A percentile compares a stretch with the other conserved stretches of the same genome.
phyloP scores from a whole-genome alignment of 2,888 invertebrate genomes.

The Blomia tropicalis region DNA sequence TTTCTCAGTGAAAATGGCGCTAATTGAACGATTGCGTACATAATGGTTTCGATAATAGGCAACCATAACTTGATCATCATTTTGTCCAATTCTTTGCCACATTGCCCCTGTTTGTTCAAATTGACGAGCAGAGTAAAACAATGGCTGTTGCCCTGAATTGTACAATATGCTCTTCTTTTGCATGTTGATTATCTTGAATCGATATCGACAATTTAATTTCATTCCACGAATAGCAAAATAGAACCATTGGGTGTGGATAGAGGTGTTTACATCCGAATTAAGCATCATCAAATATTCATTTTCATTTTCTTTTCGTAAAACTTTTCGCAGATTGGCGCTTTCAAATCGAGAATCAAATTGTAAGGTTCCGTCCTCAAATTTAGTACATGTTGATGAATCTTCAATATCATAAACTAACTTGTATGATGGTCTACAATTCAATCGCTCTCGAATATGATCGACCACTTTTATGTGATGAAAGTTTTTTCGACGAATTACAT shows the following conservation, averaged over 20 bases:
- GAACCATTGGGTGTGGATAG: slow-evolving; percentile 68
- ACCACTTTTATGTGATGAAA: slow-evolving; percentile 14
- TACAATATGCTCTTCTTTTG: slow-evolving; percentile 72
- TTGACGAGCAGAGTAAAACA: slow-evolving; percentile 63
- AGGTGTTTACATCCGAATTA: slow-evolving; percentile 64
- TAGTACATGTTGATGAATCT: slow-evolving; percentile 37
- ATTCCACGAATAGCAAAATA: slow-evolving; percentile 71
- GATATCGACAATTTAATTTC: slow-evolving; percentile 48
- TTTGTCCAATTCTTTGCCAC: slow-evolving; percentile 35
- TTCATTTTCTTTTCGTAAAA: slow-evolving; percentile 37
- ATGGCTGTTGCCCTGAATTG: slow-evolving; percentile 60
- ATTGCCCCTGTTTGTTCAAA: slow-evolving; percentile 31
- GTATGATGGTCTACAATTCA: slow-evolving; percentile 1
- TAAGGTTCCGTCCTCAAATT: slow-evolving; percentile 40
- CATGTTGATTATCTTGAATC: slow-evolving; percentile 72
- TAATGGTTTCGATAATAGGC: slow-evolving; percentile 63
- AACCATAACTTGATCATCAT: slow-evolving; percentile 41
- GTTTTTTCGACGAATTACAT: not conserved
- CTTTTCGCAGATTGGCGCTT: slow-evolving; percentile 65
- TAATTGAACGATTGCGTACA: slow-evolving; percentile 26
- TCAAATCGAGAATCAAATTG: slow-evolving; percentile 70
- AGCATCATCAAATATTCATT: slow-evolving; percentile 64
- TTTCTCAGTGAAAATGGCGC: slow-evolving; percentile 37
- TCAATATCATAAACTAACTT: slow-evolving; percentile 16
- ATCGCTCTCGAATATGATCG: slow-evolving; percentile 9